Evolutionary conservation across 2,888 invertebrate species (phyloP).

Genomic region (Oligia strigilis): DNA sequence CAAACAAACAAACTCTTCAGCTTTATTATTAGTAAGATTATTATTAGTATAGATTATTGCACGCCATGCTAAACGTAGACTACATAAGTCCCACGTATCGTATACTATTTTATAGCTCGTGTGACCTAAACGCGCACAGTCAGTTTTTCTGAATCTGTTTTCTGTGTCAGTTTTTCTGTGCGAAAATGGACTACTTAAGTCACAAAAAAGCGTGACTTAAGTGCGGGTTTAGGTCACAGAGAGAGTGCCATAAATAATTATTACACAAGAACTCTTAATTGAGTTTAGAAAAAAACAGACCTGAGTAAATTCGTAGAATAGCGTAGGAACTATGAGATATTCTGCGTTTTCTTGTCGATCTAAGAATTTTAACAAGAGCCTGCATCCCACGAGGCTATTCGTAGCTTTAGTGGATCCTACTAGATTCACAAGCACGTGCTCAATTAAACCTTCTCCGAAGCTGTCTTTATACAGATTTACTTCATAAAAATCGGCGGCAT

Average conservation of each 20-base stretch:
- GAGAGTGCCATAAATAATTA: neutral
- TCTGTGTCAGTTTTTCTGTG: neutral
- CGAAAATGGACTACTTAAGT: too few species aligned
- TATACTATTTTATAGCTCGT: too few species aligned
- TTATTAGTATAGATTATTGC: neutral
- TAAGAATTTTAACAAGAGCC: slow-evolving; percentile 89
- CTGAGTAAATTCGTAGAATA: slow-evolving; percentile 84
- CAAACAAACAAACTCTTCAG: too few species aligned
- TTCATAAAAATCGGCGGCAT: slow-evolving; percentile 86
- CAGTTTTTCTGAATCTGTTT: too few species aligned
- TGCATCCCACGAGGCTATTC: slow-evolving; percentile 89
- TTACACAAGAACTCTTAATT: neutral
- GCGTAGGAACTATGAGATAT: slow-evolving; percentile 87
- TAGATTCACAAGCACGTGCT: slow-evolving; percentile 83
- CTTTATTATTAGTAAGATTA: too few species aligned
- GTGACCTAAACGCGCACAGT: neutral
- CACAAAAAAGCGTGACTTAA: neutral
- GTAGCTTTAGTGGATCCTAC: slow-evolving; percentile 85
- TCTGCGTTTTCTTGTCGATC: slow-evolving; percentile 89
- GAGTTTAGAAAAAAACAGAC: slow-evolving; percentile 68
- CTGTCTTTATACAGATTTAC: slow-evolving; percentile 82
- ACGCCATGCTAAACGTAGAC: neutral
- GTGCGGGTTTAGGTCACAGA: neutral
- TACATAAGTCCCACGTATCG: too few species aligned
- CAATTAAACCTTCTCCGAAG: slow-evolving; percentile 86